Evolutionary conservation across 2,113 vertebrate species (phyloP), one percentile per base, ranked within the genome.

Genomic region (Prolemur simus): DNA sequence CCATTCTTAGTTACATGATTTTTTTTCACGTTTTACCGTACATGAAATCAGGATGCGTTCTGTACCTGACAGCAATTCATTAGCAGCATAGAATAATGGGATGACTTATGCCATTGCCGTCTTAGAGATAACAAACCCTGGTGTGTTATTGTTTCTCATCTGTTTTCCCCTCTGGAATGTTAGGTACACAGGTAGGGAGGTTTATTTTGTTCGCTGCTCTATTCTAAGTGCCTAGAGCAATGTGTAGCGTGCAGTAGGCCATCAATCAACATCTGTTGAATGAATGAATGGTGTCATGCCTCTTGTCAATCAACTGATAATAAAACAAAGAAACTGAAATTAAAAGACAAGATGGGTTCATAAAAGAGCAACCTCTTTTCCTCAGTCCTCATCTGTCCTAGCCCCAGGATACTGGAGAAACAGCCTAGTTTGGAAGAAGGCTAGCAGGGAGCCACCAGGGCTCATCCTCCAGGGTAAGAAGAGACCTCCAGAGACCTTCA

Each of bases 321-420:
- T 85, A 76, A 95, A 76, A 91, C n/a, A 77, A 82, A 91, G 9
- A 27, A 85, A 37, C n/a, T 89, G 25, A 88, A 80, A 74, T 85
- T 17, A 54, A 74, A 96, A 92, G 54, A 56, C 54, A 56, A 21
- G 84, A 56, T 86, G 83, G 49, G 8, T 49, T 95, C 56, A 1
- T 80, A 87, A 52, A 2, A 74, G 49, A 89, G 42, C 32, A 58
- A 32, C 8, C 23, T 23, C 25, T 23, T 74, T 95, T 66, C 23
- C 20, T 66, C 23, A 52, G 87, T 95, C 34, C 18, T 90, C 39
- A n/a, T 81, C 58, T 64, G 15, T 42, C 74, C 37, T 73, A 37
- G 69, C 42, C 11, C 10, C 56, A 5, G 5, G 54, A 74, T n/a
- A 37, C 14, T 9, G 34, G 74, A 56, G 8, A 82, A 87, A 88